Base-by-base conservation (phyloP, 2,888 invertebrate species). In the Macropis europaea region DNA sequence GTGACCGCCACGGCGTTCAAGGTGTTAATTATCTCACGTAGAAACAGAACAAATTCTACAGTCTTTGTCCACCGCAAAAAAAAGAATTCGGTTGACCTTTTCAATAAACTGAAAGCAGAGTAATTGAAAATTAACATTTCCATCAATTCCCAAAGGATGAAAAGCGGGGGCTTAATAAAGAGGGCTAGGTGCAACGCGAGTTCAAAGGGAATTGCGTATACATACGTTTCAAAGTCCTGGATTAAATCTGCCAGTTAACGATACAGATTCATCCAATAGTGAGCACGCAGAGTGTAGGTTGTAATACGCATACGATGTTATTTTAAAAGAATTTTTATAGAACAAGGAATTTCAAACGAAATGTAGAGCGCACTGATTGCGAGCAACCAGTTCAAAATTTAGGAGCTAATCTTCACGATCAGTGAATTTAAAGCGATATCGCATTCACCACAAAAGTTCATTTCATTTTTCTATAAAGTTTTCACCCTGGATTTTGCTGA, bases 131-230 rank as follows among this genome's bases (percentile, higher is more conserved):
- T 36, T 24, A 13, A 13, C 13, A 13, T 50, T 22, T 43, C 17
- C 34, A 36, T 3, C 24, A 32, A 60, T 34, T 56, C 47, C 28
- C 15, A 9, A 22, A 26, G 43, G 45, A 17, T 45, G 5, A 24
- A 42, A 17, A n/a, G 38, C 17, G 30, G 24, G 4, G 17, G 56
- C 47, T 56, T 62, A 62, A 69, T 48, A 54, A 56, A 43, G n/a
- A 40, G 30, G 15, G 5, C 43, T 40, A 22, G 17, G 52, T n/a
- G 67, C 67, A 50, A 47, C 52, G 13, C 19, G 17, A 30, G 28
- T 24, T 56, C 71, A 71, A 69, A 69, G 70, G 28, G 70, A 69
- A 52, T 69, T 34, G 26, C 28, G n/a, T 67, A 47, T 13, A 13
- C 13, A 13, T 32, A 26, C 32, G 28, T 17, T 59, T 50, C 68